Conservation (phyloP, 1,140 invertebrate species). For the Neodiprion pinetum region DNA sequence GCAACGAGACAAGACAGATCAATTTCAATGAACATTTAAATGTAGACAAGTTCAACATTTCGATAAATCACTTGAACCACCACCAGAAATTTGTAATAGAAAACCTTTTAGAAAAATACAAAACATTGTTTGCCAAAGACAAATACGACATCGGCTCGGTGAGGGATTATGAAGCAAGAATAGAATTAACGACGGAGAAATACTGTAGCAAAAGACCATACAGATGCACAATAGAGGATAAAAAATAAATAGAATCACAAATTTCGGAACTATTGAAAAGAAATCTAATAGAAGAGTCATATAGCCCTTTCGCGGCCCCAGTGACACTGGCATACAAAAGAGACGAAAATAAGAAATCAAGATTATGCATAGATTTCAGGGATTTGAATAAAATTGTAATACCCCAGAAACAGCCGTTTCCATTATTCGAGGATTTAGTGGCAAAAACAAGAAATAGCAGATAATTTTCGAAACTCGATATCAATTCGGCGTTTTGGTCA, state of each 20-base stretch:
- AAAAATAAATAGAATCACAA: conserved; percentile 26
- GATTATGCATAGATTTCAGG: conserved; percentile 37
- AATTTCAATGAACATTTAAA: too few species aligned
- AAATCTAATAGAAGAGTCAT: conserved; percentile 24
- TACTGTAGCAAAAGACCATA: conserved; percentile 30
- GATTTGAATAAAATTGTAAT: conserved; percentile 38
- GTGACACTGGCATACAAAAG: conserved; percentile 29
- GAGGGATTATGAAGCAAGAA: conserved; percentile 23
- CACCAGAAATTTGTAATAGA: neutral
- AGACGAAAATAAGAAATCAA: conserved; percentile 29
- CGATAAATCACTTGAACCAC: too few species aligned
- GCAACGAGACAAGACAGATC: too few species aligned
- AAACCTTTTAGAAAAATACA: conserved; percentile 18
- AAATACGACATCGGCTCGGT: conserved; percentile 24
- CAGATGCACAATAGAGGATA: conserved; percentile 25
- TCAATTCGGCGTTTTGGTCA: conserved; percentile 39
- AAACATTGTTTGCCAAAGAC: conserved; percentile 14
- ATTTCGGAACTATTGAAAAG: conserved; percentile 19
- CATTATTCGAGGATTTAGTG: conserved; percentile 35
- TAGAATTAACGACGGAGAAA: conserved; percentile 29
- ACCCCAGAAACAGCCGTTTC: conserved; percentile 38
- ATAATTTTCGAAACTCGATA: conserved; percentile 33
- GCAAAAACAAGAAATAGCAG: conserved; percentile 24
- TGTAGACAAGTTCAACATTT: too few species aligned
- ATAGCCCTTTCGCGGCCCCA: conserved; percentile 23